Percentiles rank a stretch among this genome's conserved stretches.
These are phyloP conservation scores for Phycodurus eques DNA, from an alignment of 2,113 vertebrate genomes.

Conservation along the genomic window DNA sequence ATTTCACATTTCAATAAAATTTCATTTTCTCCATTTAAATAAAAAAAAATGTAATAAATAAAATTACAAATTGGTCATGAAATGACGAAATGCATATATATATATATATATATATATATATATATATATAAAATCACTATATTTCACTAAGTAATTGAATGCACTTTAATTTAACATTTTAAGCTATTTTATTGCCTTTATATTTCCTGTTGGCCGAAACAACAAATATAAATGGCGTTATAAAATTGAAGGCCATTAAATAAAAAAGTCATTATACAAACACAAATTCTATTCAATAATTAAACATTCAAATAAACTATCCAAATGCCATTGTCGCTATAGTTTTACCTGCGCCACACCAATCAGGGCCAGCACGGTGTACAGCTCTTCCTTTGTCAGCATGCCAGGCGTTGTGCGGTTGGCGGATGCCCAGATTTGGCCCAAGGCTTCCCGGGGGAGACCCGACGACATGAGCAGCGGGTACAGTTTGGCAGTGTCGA, in stretches of 20 bases:
- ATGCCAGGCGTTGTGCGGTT: conserved; percentile 96
- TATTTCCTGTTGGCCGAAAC: background rate
- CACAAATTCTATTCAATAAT: conserved; percentile 35
- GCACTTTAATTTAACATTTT: background rate
- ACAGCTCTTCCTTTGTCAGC: conserved; percentile 96
- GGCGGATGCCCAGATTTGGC: conserved; percentile 95
- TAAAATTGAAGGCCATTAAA: background rate
- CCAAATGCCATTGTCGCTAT: conserved; percentile 27
- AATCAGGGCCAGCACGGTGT: conserved; percentile 89
- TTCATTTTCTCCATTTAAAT: too few relatives aligned
- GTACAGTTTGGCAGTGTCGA: conserved; percentile 96
- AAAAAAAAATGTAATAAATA: background rate
- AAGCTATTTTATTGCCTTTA: background rate
- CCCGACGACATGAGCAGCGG: conserved; percentile 97
- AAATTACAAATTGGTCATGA: background rate
- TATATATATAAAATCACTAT: background rate
- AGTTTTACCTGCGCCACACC: conserved; percentile 87
- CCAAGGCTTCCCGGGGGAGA: conserved; percentile 92
- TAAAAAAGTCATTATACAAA: conserved; percentile 39
- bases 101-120: too few relatives aligned
- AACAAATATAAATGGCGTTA: background rate
- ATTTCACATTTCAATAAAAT: too few relatives aligned
- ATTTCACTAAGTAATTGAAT: background rate
- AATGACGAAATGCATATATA: background rate
- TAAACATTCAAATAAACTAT: conserved; percentile 9